Base-by-base conservation (phyloP, 2,888 invertebrate genomes). In the Atherix ibis region DNA sequence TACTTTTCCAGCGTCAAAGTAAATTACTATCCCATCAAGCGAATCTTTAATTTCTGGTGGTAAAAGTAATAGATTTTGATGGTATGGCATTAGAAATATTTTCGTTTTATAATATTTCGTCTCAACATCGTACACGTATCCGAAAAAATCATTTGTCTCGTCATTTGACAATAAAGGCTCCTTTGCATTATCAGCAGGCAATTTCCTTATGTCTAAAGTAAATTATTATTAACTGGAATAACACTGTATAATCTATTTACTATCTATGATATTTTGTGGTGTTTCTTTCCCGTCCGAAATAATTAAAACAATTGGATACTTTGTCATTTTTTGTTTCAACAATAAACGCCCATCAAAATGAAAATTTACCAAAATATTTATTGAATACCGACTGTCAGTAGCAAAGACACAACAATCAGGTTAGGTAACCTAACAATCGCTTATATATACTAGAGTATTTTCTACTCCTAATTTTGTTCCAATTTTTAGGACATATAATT, bases 101-200 rank as follows among this genome's bases (percentile, higher is more conserved):
- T 47, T 42, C 26, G 46, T 45, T 33, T 44, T 42, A 34, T 48
- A 50, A 31, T 50, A 50, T 38, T 50, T 50, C 17, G 48, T 48
- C 2, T 38, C 40, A 25, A 48, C 34, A 25, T 46, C 22, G 22
- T 22, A 22, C 6, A 10, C 22, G 10, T 22, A 22, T 22, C 22
- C 22, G 10, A 12, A 12, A 26, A 26, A 12, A 9, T 26, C 5
- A 10, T 26, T 12, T n/a, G 26, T 26, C 4, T 5, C 6, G n/a
- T 26, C n/a, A 10, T 26, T 26, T 6, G 6, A 26, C 5, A 8
- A 9, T n/a, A n/a, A n/a, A 8, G 6, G 6, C 10, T 22, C 22
- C 22, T 22, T 22, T 10, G 6, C 22, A 22, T 22, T 10, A 10
- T 22, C 22, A 10, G 10, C 10, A 22, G 22, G 22, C 6, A 22